Conservation (phyloP, 1,140 invertebrate genomes). For the Drosophila ironensis region DNA sequence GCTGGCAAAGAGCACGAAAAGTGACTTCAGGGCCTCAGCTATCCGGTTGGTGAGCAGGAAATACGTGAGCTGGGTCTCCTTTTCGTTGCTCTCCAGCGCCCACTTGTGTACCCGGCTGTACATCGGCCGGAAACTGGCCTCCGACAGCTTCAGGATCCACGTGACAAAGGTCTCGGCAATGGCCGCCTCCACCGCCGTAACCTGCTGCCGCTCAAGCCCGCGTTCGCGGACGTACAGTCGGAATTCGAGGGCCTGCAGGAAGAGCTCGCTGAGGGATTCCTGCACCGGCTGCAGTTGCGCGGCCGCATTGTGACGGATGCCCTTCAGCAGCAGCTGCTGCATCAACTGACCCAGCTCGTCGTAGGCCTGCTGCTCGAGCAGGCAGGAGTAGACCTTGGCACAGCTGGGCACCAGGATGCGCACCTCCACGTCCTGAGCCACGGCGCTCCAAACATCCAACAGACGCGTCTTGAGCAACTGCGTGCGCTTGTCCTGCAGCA, state of each 20-base stretch:
- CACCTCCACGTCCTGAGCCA: slow-evolving; percentile 87
- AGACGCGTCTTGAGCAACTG: slow-evolving; percentile 84
- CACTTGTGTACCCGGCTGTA: slow-evolving; percentile 94
- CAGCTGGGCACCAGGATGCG: slow-evolving; percentile 90
- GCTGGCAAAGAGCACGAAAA: slow-evolving; percentile 94
- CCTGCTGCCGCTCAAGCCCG: slow-evolving; percentile 43
- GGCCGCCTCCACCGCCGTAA: slow-evolving; percentile 85
- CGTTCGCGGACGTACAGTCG: slow-evolving; percentile 81
- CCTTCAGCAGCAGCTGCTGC: slow-evolving; percentile 87
- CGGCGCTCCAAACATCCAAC: slow-evolving; percentile 85
- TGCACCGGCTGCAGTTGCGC: slow-evolving; percentile 86
- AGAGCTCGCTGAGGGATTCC: slow-evolving; percentile 87
- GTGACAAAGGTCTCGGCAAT: slow-evolving; percentile 89
- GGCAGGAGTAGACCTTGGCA: slow-evolving; percentile 85
- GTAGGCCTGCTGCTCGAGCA: slow-evolving; percentile 85
- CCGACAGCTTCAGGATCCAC: slow-evolving; percentile 93
- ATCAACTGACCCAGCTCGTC: slow-evolving; percentile 87
- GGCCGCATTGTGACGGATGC: slow-evolving; percentile 84
- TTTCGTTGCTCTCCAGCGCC: slow-evolving; percentile 85
- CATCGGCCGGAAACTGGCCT: slow-evolving; percentile 92
- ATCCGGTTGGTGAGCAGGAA: slow-evolving; percentile 88
- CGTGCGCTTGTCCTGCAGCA: slow-evolving; percentile 82
- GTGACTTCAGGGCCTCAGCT: slow-evolving; percentile 91
- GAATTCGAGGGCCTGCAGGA: slow-evolving; percentile 89
- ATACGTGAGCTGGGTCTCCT: slow-evolving; percentile 78